Percentiles rank a stretch among this genome's conserved stretches.
phyloP scores from a whole-genome alignment of 1,140 invertebrate genomes.

The Lordiphosa clarofinis region DNA sequence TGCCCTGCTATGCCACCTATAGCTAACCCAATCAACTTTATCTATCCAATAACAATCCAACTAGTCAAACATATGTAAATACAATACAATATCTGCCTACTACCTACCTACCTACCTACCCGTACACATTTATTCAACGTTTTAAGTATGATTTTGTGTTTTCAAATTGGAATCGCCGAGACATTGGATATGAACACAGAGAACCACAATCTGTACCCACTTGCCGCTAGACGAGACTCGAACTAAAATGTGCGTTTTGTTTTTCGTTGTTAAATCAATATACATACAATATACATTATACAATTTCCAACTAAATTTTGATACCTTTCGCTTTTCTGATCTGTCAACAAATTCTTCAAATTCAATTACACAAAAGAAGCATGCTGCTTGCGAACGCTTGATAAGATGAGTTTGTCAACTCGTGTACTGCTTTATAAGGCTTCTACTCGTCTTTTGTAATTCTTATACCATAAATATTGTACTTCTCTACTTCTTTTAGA shows the following conservation, averaged over 20 bases:
- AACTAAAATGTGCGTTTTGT: constrained; percentile 54
- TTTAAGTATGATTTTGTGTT: constrained; percentile 24
- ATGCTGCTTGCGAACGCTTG: constrained; percentile 65
- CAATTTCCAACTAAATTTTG: constrained; percentile 7
- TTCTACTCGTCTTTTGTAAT: not conserved
- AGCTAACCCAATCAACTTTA: constrained; percentile 36
- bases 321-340: constrained; percentile 3
- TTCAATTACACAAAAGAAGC: constrained; percentile 22
- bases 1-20: constrained; percentile 49
- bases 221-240: constrained; percentile 15
- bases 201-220: too few relatives aligned
- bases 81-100: constrained; percentile 11
- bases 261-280: constrained; percentile 11
- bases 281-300: not conserved
- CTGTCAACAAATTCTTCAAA: constrained; percentile 4
- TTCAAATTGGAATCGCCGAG: constrained; percentile 32
- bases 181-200: constrained; percentile 42
- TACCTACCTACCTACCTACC: constrained; percentile 13
- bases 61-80: constrained; percentile 8
- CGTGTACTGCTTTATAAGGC: not conserved
- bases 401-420: constrained; percentile 1
- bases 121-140: constrained; percentile 44
- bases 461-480: not conserved
- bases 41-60: constrained; percentile 24
- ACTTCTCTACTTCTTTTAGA: constrained; percentile 5